Percentiles rank a stretch among this genome's conserved stretches.
These are phyloP conservation scores for Chelon auratus DNA, from an alignment of 2,797 vertebrate species.

Conservation along the genomic window DNA sequence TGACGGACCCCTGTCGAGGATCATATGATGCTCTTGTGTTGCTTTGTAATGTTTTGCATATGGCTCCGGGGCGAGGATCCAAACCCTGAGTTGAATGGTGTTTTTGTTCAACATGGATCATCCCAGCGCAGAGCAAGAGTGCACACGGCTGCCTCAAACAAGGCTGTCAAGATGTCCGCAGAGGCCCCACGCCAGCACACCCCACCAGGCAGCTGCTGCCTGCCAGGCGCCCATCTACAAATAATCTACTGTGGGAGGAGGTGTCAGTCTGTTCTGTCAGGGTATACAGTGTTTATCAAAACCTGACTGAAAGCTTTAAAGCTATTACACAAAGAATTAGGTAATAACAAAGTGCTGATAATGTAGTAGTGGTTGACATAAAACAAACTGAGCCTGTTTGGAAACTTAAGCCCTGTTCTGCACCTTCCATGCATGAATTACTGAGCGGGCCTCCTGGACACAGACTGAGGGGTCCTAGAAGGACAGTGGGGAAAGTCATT, in stretches of 20 bases:
- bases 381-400: slow-evolving; percentile 8
- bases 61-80: slow-evolving; percentile 73
- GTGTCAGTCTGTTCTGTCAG: slow-evolving; percentile 62
- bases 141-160: slow-evolving; percentile 70
- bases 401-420: slow-evolving; percentile 10
- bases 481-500: background rate
- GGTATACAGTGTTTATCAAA: slow-evolving; percentile 24
- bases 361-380: background rate
- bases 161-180: slow-evolving; percentile 72
- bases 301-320: slow-evolving; percentile 27
- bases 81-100: slow-evolving; percentile 78
- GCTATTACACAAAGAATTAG: slow-evolving; percentile 24
- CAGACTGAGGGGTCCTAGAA: background rate
- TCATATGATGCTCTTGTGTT: slow-evolving; percentile 82
- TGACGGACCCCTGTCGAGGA: slow-evolving; percentile 61
- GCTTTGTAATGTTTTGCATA: slow-evolving; percentile 81
- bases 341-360: slow-evolving; percentile 15
- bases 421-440: slow-evolving; percentile 1
- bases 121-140: slow-evolving; percentile 65
- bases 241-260: slow-evolving; percentile 75
- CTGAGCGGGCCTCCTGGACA: background rate
- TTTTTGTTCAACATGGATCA: slow-evolving; percentile 78
- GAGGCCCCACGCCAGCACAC: slow-evolving; percentile 66
- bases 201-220: slow-evolving; percentile 76
- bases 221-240: slow-evolving; percentile 76